phyloP scores from a whole-genome alignment of 2,113 vertebrate species.

The Brienomyrus longianalis region DNA sequence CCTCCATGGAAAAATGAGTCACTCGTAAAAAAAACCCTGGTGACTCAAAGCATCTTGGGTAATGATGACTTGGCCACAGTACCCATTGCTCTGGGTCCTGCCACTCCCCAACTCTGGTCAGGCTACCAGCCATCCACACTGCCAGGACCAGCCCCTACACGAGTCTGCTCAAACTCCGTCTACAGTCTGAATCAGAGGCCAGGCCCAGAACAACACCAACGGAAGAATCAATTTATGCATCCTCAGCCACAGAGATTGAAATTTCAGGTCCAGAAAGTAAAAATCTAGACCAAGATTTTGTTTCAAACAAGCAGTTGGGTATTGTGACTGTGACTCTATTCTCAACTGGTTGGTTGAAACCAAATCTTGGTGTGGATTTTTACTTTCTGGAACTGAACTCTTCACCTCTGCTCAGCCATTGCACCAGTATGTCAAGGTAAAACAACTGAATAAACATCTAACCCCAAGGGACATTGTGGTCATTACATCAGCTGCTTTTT shows the following conservation, averaged over 20 bases:
- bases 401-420: neutral
- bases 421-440: neutral
- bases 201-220: neutral
- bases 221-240: neutral
- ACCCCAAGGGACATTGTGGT: neutral
- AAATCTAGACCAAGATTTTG: neutral
- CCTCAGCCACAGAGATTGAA: neutral
- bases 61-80: neutral
- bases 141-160: neutral
- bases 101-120: conserved; percentile 20
- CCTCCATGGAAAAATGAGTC: conserved; percentile 22
- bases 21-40: neutral
- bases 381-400: too few species aligned
- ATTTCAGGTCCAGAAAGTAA: neutral
- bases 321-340: too few species aligned
- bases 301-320: too few species aligned
- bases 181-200: neutral
- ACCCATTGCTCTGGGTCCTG: neutral
- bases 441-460: neutral
- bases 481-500: neutral
- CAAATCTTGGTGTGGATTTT: too few species aligned
- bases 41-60: conserved; percentile 2
- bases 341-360: too few species aligned
- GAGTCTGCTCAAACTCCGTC: neutral
- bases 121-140: neutral